Percentiles rank a stretch among this genome's conserved stretches.
These are phyloP conservation scores for Drosophila pseudoananassae DNA, from an alignment of 1,140 invertebrate species.

Conservation along the genomic window DNA sequence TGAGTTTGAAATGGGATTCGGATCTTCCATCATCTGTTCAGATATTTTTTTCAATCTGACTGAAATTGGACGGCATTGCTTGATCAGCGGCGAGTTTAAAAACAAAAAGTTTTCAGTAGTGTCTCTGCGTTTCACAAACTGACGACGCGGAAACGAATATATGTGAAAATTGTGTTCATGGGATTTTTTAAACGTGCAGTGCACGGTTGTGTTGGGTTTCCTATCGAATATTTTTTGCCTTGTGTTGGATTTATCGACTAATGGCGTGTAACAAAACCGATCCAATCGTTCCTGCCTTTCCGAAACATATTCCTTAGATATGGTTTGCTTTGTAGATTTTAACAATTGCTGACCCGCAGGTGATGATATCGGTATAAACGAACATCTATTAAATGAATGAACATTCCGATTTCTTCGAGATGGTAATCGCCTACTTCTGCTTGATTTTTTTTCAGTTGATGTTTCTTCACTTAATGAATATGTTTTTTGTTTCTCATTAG, in stretches of 20 bases:
- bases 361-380: slow-evolving; percentile 86
- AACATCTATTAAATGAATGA: slow-evolving; percentile 84
- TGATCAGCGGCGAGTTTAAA: slow-evolving; percentile 75
- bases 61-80: slow-evolving; percentile 84
- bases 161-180: slow-evolving; percentile 84
- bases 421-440: slow-evolving; percentile 78
- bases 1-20: slow-evolving; percentile 67
- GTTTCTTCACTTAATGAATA: slow-evolving; percentile 55
- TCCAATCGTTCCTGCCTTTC: slow-evolving; percentile 86
- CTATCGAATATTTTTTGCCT: slow-evolving; percentile 85
- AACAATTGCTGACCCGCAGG: slow-evolving; percentile 85
- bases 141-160: slow-evolving; percentile 84
- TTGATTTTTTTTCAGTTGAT: slow-evolving; percentile 41
- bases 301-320: slow-evolving; percentile 85
- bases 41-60: slow-evolving; percentile 84
- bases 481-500: slow-evolving; percentile 56
- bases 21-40: slow-evolving; percentile 75
- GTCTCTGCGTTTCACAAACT: slow-evolving; percentile 68
- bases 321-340: slow-evolving; percentile 85
- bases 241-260: slow-evolving; percentile 69
- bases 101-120: slow-evolving; percentile 74
- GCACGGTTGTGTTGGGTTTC: slow-evolving; percentile 78
- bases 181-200: slow-evolving; percentile 84
- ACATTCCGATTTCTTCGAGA: slow-evolving; percentile 84
- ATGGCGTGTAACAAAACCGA: slow-evolving; percentile 85